phyloP scores from a whole-genome alignment of 1,140 invertebrate genomes.

The Venturia canescens region DNA sequence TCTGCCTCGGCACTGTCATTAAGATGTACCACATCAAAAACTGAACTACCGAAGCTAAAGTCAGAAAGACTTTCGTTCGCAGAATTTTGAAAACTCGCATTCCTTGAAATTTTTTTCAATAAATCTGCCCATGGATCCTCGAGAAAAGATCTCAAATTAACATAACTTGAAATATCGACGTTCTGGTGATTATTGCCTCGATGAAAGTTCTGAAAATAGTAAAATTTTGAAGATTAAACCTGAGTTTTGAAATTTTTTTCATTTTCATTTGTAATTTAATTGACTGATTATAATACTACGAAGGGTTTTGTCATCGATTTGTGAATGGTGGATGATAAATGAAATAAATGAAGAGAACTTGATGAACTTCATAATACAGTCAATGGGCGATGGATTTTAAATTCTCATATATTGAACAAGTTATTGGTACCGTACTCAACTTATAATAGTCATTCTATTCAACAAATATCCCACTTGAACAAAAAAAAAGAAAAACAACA shows the following conservation, averaged over 20 bases:
- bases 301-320: no score
- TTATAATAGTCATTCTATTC: no score
- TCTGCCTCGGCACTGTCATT: conserved; percentile 19
- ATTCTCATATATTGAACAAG: no score
- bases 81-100: conserved; percentile 2
- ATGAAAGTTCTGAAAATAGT: conserved; percentile 52
- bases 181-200: conserved; percentile 38
- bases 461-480: no score
- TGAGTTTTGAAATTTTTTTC: not conserved
- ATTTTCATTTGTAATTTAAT: not conserved
- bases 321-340: no score
- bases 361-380: no score
- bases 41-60: not conserved
- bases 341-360: no score
- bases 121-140: conserved; percentile 67
- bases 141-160: conserved; percentile 61
- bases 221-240: not conserved
- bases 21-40: not conserved
- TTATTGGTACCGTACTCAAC: no score
- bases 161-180: conserved; percentile 54
- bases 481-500: no score
- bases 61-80: conserved; percentile 31
- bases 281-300: not conserved
- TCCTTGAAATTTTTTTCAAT: conserved; percentile 42
- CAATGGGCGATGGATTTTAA: no score